phyloP scores from a whole-genome alignment of 2,888 invertebrate species.

The Colletes collaris region DNA sequence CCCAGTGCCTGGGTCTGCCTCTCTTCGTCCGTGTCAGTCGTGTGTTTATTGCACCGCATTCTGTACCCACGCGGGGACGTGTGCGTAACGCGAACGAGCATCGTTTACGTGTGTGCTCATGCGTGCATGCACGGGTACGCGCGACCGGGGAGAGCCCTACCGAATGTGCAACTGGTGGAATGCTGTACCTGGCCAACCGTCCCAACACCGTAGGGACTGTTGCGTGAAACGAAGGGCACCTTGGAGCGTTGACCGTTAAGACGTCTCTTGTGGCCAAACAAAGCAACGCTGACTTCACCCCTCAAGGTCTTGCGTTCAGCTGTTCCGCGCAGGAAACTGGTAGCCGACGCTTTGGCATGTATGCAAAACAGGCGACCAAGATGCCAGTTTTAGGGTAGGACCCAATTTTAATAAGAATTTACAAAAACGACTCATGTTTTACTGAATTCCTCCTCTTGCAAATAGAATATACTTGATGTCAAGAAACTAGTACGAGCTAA shows the following conservation, averaged over 20 bases:
- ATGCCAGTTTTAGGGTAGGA: too few relatives aligned
- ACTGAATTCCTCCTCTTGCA: too few relatives aligned
- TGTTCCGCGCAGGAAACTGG: too few relatives aligned
- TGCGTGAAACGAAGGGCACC: constrained; percentile 52
- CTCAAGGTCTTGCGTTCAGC: constrained; percentile 3
- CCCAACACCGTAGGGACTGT: constrained; percentile 42
- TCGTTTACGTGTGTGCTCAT: not conserved
- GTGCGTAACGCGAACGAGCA: constrained; percentile 28
- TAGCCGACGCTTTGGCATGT: too few relatives aligned
- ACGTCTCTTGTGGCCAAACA: constrained; percentile 28
- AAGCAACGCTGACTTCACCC: constrained; percentile 22
- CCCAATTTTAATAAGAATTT: too few relatives aligned
- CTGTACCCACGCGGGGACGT: constrained; percentile 4
- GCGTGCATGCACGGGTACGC: constrained; percentile 9
- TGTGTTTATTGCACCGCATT: constrained; percentile 42
- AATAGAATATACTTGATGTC: too few relatives aligned
- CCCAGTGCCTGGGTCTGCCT: constrained; percentile 39
- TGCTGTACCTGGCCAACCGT: constrained; percentile 68
- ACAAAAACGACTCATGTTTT: too few relatives aligned
- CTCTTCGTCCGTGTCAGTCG: constrained; percentile 23
- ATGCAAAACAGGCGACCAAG: too few relatives aligned
- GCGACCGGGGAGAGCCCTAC: constrained; percentile 36
- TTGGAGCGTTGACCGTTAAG: constrained; percentile 54
- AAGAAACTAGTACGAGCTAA: too few relatives aligned
- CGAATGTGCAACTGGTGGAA: constrained; percentile 78